Evolutionary conservation across 1,140 invertebrate genomes (phyloP), one percentile per base, ranked within the genome.

Genomic region (Eurosta solidaginis): DNA sequence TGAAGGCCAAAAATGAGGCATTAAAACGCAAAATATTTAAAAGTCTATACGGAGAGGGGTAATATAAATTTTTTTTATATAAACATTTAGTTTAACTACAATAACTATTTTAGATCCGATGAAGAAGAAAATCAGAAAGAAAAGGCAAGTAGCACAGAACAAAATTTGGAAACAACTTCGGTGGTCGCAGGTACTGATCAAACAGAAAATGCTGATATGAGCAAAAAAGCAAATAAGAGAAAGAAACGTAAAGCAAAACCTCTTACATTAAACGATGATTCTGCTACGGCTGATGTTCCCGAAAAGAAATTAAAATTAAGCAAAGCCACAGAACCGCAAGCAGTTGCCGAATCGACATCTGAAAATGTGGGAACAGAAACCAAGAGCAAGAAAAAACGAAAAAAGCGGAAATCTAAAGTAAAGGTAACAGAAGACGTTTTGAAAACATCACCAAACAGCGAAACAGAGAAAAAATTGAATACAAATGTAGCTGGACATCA

Each of bases 11-110:
- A 54, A 94, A 97, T 88, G 85, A 92, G 44, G 86, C 89, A 5
- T 88, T 95, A 0, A 97, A 97, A 87, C 92, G 90, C 81, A 97
- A 95, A 89, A 90, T 97, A 83, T 89, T 98, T n/a, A 91, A 91
- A n/a, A 96, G 95, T 85, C 88, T 97, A 44, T 97, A 93, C 83
- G 90, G 88, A 81, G 89, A 90, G 84, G 89, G 88, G 80, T 89
- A 87, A 86, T 80, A 75, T 33, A 44, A 40, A 74, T 36, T 63
- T 44, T 40, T 45, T 12, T 45, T 22, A 54, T 10, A 27, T 44
- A 2, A 79, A 33, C 9, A 40, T 17, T 0, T 47, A 49, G 47
- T 20, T 33, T 78, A 49, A 14, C 12, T 27, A 52, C 36, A 10
- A 44, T 78, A 42, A 50, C n/a, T 22, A 1, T 78, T 81, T 2